These are phyloP conservation scores for Polietes domitor DNA, from an alignment of 2,888 invertebrate species.

Conservation along the genomic window DNA sequence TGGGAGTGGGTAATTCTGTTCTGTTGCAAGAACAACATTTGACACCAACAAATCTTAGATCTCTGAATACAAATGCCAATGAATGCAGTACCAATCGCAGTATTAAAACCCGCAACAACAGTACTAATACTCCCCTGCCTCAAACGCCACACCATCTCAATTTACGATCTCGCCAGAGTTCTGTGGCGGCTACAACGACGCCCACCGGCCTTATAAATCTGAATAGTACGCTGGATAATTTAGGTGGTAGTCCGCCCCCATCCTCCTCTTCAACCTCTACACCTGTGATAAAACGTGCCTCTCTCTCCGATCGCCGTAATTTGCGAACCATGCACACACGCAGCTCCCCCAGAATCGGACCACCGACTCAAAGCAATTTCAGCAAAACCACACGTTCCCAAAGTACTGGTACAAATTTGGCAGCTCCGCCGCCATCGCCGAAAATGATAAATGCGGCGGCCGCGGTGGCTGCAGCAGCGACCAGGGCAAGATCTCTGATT, in stretches of 20 bases:
- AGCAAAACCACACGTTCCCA: slow-evolving; percentile 74
- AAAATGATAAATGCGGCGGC: slow-evolving; percentile 73
- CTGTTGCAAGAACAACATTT: slow-evolving; percentile 53
- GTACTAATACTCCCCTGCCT: slow-evolving; percentile 38
- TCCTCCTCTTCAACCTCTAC: slow-evolving; percentile 36
- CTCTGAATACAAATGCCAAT: slow-evolving; percentile 24
- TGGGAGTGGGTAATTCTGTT: slow-evolving; percentile 19
- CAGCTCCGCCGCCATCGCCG: slow-evolving; percentile 76
- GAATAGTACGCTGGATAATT: slow-evolving; percentile 23
- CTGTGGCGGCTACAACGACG: background rate
- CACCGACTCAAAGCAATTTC: slow-evolving; percentile 67
- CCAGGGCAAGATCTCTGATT: slow-evolving; percentile 68
- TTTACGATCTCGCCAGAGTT: slow-evolving; percentile 57
- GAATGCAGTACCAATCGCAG: slow-evolving; percentile 39
- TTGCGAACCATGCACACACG: slow-evolving; percentile 66
- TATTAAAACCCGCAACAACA: slow-evolving; percentile 46
- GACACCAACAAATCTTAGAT: slow-evolving; percentile 49
- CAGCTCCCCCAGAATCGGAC: slow-evolving; percentile 49
- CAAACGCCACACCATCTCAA: slow-evolving; percentile 47
- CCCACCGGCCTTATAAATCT: slow-evolving; percentile 23
- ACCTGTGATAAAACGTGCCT: slow-evolving; percentile 66
- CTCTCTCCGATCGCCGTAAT: slow-evolving; percentile 62
- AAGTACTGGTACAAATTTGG: slow-evolving; percentile 70
- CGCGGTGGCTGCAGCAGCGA: slow-evolving; percentile 70
- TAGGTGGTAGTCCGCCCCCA: background rate